These are phyloP conservation scores for Venustoraphidia nigricollis DNA, from an alignment of 2,888 invertebrate species.

Conservation along the genomic window DNA sequence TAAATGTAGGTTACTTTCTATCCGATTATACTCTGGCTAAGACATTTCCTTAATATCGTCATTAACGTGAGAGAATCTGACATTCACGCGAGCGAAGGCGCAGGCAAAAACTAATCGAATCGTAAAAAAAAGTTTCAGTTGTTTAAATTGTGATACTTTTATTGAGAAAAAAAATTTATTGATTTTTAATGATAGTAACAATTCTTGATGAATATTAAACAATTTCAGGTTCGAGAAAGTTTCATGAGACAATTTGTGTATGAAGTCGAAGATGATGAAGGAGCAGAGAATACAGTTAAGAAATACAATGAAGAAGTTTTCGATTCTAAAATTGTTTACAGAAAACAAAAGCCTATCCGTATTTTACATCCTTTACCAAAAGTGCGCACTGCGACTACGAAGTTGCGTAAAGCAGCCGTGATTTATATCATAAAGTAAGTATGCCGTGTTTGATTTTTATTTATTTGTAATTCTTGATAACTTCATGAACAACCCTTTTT, in stretches of 20 bases:
- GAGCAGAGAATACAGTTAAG: constrained; percentile 36
- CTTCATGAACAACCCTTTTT: neutral
- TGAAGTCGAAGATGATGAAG: constrained; percentile 73
- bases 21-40: too few relatives aligned
- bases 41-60: too few relatives aligned
- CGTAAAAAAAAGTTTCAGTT: too few relatives aligned
- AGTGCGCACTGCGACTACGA: constrained; percentile 63
- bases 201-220: neutral
- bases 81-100: too few relatives aligned
- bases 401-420: constrained; percentile 66
- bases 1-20: too few relatives aligned
- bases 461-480: neutral
- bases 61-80: too few relatives aligned
- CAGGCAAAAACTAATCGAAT: too few relatives aligned
- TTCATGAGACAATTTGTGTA: constrained; percentile 97
- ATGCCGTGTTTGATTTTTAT: neutral
- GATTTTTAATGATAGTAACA: too few relatives aligned
- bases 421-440: constrained; percentile 74
- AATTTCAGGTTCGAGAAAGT: constrained; percentile 72
- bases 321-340: constrained; percentile 59
- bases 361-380: constrained; percentile 70
- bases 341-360: constrained; percentile 71
- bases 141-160: too few relatives aligned
- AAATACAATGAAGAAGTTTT: constrained; percentile 42
- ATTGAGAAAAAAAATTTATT: too few relatives aligned